These are phyloP conservation scores for Poliocrania exsul DNA, from an alignment of 2,797 vertebrate species.

Conservation along the genomic window DNA sequence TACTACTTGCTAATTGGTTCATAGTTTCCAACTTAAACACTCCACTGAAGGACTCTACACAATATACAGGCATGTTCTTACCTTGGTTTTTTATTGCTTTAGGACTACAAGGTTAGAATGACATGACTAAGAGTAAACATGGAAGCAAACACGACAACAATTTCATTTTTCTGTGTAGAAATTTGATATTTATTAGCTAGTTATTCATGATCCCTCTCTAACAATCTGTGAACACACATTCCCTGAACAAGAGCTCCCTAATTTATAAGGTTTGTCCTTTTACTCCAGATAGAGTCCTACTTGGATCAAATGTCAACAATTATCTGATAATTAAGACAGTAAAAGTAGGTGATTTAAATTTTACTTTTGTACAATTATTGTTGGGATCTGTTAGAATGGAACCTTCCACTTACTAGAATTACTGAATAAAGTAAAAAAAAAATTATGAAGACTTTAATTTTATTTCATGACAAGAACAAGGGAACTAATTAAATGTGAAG, in stretches of 20 bases:
- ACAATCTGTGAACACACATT: background rate
- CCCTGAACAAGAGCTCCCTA: background rate
- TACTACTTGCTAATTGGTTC: background rate
- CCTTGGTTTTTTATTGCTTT: background rate
- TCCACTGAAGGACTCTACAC: background rate
- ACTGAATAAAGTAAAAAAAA: background rate
- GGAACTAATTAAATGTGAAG: constrained; percentile 23
- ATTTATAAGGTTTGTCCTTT: background rate
- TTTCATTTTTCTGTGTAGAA: background rate
- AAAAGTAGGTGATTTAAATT: background rate
- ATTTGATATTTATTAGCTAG: background rate
- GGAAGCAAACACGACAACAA: background rate
- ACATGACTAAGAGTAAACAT: background rate
- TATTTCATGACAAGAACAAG: background rate
- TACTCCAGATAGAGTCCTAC: background rate
- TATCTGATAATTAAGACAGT: background rate
- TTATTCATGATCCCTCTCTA: background rate
- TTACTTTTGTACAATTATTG: background rate
- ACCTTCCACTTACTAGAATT: background rate
- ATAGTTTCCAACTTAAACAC: background rate
- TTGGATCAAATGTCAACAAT: background rate
- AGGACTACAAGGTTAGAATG: background rate
- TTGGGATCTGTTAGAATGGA: background rate
- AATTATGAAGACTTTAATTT: background rate
- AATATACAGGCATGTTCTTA: background rate